Conservation (phyloP, 2,797 vertebrate species). For the Urophycis tenuis region DNA sequence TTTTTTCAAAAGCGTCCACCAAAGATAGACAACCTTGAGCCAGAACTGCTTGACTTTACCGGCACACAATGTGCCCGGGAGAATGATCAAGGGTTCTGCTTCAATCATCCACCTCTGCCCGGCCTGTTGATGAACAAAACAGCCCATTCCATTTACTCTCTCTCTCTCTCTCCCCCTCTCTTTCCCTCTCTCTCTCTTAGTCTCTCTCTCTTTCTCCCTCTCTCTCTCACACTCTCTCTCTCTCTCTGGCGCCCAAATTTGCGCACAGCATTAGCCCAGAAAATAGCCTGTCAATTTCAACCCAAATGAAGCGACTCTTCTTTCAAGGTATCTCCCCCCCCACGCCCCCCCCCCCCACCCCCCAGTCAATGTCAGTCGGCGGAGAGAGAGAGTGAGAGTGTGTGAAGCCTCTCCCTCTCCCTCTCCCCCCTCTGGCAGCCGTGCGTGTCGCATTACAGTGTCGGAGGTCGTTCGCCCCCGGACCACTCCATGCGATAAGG, state of each 20-base stretch:
- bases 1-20: conserved; percentile 14
- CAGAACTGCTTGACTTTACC: conserved; percentile 40
- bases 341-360: no score
- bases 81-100: conserved; percentile 30
- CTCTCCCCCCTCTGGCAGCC: background rate
- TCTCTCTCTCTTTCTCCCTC: conserved; percentile 11
- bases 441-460: background rate
- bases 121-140: conserved; percentile 47
- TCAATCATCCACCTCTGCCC: conserved; percentile 40
- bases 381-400: conserved; percentile 19
- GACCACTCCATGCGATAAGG: background rate
- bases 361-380: conserved; percentile 37
- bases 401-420: background rate
- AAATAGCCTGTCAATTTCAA: conserved; percentile 37
- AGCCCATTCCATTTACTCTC: conserved; percentile 39
- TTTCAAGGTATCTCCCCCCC: conserved; percentile 29
- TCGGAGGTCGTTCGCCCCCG: background rate
- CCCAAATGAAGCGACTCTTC: conserved; percentile 20
- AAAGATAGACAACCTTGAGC: conserved; percentile 28
- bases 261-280: conserved; percentile 25
- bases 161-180: conserved; percentile 11
- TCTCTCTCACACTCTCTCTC: no score
- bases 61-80: conserved; percentile 15
- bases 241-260: conserved; percentile 18
- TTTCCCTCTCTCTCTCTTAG: background rate